Evolutionary conservation across 2,113 vertebrate genomes (phyloP).

Genomic region (Ginglymostoma cirratum): DNA sequence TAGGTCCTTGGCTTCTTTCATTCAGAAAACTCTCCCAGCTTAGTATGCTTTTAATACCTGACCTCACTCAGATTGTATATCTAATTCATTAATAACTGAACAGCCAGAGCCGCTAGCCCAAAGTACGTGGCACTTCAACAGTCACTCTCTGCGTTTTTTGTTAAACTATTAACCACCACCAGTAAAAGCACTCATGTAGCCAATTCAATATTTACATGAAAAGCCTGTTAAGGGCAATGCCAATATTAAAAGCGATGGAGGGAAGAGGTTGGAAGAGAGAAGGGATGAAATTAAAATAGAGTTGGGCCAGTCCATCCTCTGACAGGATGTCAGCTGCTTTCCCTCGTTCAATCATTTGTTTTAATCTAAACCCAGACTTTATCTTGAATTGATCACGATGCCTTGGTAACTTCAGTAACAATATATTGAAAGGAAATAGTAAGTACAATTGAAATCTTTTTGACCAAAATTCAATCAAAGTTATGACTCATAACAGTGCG

Average conservation of each 20-base stretch:
- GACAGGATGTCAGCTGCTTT: not conserved
- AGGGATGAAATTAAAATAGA: too few species aligned
- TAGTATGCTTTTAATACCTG: not conserved
- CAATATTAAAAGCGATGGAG: too few species aligned
- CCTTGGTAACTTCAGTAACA: not conserved
- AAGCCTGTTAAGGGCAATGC: too few species aligned
- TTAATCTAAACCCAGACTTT: not conserved
- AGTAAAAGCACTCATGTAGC: too few species aligned
- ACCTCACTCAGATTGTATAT: slow-evolving; percentile 1
- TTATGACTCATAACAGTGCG: not conserved
- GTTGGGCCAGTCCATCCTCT: not conserved
- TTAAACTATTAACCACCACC: too few species aligned
- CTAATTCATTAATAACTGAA: not conserved
- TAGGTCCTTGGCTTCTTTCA: not conserved
- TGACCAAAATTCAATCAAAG: not conserved
- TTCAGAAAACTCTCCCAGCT: not conserved
- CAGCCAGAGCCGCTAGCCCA: not conserved
- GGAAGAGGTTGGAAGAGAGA: too few species aligned
- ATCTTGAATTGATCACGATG: not conserved
- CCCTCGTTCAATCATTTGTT: not conserved
- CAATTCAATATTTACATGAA: too few species aligned
- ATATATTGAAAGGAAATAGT: not conserved
- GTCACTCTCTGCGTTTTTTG: not conserved
- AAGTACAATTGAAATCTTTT: not conserved
- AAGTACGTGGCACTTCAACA: not conserved